Conservation (phyloP, 2,888 invertebrate species). For the Papilio demoleus region DNA sequence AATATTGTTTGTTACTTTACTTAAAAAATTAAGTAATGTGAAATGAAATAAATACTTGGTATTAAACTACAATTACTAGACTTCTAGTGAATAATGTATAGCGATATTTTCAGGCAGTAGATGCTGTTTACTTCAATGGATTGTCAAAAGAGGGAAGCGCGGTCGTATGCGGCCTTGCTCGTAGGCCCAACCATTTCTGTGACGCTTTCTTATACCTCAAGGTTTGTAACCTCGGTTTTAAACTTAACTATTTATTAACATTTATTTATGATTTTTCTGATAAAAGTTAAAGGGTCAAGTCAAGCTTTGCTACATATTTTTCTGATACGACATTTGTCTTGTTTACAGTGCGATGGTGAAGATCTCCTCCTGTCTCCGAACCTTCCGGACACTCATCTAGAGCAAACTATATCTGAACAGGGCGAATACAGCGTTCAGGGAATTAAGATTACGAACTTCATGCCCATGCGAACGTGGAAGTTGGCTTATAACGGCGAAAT, state of each 20-base stretch:
- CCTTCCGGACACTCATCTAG: constrained; percentile 84
- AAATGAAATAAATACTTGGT: neutral
- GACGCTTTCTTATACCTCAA: constrained; percentile 85
- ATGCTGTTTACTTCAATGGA: constrained; percentile 86
- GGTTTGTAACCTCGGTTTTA: constrained; percentile 53
- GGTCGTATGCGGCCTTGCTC: constrained; percentile 84
- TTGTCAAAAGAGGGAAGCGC: constrained; percentile 84
- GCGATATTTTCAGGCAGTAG: constrained; percentile 83
- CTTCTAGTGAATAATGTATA: neutral
- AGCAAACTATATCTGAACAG: constrained; percentile 73
- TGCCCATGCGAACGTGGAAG: constrained; percentile 88
- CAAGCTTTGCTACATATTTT: neutral
- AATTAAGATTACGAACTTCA: constrained; percentile 82
- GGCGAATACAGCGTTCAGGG: constrained; percentile 85
- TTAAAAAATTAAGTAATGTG: neutral
- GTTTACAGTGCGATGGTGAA: constrained; percentile 77
- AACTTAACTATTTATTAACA: neutral
- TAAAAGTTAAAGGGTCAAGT: neutral
- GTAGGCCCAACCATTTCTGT: constrained; percentile 81
- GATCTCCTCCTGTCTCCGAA: constrained; percentile 84
- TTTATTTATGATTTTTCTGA: too few relatives aligned
- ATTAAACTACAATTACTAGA: neutral
- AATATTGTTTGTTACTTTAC: neutral
- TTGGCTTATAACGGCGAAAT: constrained; percentile 86
- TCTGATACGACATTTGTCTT: constrained; percentile 7